phyloP scores from a whole-genome alignment of 1,140 invertebrate species.

The Sitobion miscanthi region DNA sequence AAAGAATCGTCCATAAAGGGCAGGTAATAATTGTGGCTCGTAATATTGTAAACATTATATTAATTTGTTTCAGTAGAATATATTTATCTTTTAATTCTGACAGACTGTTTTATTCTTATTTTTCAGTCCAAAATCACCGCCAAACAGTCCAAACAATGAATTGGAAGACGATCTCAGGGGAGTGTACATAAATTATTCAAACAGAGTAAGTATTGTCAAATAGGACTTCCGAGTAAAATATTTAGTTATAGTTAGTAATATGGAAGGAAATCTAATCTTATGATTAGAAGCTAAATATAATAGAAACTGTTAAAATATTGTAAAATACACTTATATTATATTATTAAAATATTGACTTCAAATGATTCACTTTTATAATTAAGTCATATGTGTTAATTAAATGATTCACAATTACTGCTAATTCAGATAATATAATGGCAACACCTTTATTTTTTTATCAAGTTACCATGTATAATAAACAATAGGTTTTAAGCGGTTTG shows the following conservation, averaged over 20 bases:
- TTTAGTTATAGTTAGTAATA: too few species aligned
- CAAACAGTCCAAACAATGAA: constrained; percentile 86
- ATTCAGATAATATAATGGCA: background rate
- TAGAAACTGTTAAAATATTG: too few species aligned
- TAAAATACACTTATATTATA: too few species aligned
- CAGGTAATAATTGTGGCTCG: constrained; percentile 58
- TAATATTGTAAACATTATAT: background rate
- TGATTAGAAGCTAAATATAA: too few species aligned
- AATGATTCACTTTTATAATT: background rate
- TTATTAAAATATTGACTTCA: too few species aligned
- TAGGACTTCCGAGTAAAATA: background rate
- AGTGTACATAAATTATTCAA: constrained; percentile 79
- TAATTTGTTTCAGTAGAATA: background rate
- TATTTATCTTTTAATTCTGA: background rate
- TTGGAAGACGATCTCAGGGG: constrained; percentile 78
- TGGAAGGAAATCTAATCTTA: too few species aligned
- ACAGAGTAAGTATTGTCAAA: constrained; percentile 65
- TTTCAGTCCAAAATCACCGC: constrained; percentile 86
- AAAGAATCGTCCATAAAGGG: constrained; percentile 73
- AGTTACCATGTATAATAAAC: background rate
- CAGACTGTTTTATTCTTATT: constrained; percentile 57
- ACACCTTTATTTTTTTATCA: background rate
- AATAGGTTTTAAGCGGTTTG: background rate
- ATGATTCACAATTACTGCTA: background rate
- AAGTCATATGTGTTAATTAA: background rate